These are phyloP conservation scores for Ruditapes philippinarum DNA, from an alignment of 1,140 invertebrate species.

Conservation along the genomic window DNA sequence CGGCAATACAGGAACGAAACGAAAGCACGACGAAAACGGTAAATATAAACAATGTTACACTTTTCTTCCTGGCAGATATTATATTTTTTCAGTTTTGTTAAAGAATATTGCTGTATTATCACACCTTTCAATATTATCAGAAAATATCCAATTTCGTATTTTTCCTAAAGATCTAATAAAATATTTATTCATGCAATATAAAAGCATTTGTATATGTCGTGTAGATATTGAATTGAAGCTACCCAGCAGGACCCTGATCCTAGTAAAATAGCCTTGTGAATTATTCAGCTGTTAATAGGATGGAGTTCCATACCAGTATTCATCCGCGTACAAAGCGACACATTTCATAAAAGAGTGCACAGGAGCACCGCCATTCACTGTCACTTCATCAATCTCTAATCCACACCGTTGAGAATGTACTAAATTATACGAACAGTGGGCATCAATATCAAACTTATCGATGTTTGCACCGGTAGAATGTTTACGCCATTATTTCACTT, in stretches of 20 bases:
- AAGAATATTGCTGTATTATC: too few relatives aligned
- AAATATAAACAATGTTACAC: too few relatives aligned
- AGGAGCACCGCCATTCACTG: constrained; percentile 13
- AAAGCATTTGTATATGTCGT: not conserved
- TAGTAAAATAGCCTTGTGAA: constrained; percentile 44
- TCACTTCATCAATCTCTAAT: constrained; percentile 39
- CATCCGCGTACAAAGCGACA: constrained; percentile 40
- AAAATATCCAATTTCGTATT: not conserved
- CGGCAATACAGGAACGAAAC: constrained; percentile 58
- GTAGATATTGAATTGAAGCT: constrained; percentile 27
- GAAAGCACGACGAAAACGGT: constrained; percentile 58
- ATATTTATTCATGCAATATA: not conserved
- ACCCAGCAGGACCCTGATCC: constrained; percentile 8
- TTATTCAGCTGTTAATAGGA: constrained; percentile 58
- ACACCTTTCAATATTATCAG: too few relatives aligned
- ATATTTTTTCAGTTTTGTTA: too few relatives aligned
- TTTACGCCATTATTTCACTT: constrained; percentile 45
- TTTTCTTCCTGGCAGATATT: too few relatives aligned
- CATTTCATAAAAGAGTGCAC: constrained; percentile 60
- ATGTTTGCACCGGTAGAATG: constrained; percentile 13
- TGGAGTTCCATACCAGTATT: constrained; percentile 4
- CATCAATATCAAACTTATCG: constrained; percentile 14
- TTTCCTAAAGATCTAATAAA: not conserved
- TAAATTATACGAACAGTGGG: constrained; percentile 55
- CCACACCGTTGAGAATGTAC: constrained; percentile 22